Percentiles rank a stretch among this genome's conserved stretches.
These are phyloP conservation scores for Helarctos malayanus DNA, from an alignment of 2,797 vertebrate genomes.

Conservation along the genomic window DNA sequence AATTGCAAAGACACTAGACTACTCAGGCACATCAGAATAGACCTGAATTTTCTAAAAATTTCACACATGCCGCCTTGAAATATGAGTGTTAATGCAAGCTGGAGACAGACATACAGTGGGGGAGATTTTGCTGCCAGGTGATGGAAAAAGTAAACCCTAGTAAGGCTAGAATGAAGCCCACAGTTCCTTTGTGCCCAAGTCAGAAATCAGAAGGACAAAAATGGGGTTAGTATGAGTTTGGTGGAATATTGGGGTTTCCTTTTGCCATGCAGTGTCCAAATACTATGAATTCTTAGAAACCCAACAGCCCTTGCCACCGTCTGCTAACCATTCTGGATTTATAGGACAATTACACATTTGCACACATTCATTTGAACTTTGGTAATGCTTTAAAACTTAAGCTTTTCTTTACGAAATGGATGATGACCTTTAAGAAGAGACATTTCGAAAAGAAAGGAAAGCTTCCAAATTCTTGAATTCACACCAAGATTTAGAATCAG, in stretches of 20 bases:
- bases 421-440: background rate
- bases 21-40: background rate
- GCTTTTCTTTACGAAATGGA: slow-evolving; percentile 33
- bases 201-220: background rate
- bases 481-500: background rate
- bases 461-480: slow-evolving; percentile 14
- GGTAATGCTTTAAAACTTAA: background rate
- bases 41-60: background rate
- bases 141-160: background rate
- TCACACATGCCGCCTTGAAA: background rate
- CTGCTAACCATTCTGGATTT: slow-evolving; percentile 25
- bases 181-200: background rate
- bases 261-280: background rate
- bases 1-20: background rate
- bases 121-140: background rate
- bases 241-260: background rate
- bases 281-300: background rate
- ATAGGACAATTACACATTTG: background rate
- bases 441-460: background rate
- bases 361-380: slow-evolving; percentile 26
- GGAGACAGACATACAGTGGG: background rate
- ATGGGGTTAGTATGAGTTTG: background rate
- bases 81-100: background rate
- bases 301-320: background rate
- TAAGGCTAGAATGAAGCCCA: background rate